Evolutionary conservation across 2,888 invertebrate species (phyloP).

Genomic region (Nasonovia ribisnigri): DNA sequence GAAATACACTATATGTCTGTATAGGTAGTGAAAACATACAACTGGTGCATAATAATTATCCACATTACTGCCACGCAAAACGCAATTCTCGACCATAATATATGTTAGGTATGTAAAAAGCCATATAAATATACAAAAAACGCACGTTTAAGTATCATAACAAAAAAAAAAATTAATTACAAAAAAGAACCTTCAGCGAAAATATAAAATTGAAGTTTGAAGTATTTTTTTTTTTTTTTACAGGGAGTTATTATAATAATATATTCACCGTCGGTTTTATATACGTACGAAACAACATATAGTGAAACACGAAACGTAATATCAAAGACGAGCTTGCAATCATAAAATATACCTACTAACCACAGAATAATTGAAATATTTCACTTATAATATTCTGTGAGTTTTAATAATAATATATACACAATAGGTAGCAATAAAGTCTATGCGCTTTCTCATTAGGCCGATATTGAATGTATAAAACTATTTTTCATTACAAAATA

Average conservation of each 20-base stretch:
- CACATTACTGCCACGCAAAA: not conserved
- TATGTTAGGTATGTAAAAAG: conserved; percentile 9
- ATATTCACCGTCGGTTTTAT: not conserved
- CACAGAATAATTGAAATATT: not conserved
- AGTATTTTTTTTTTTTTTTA: conserved; percentile 15
- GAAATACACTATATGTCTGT: not conserved
- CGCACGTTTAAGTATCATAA: not conserved
- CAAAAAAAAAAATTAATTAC: conserved; percentile 18
- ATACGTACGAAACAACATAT: not conserved
- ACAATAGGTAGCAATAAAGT: not conserved
- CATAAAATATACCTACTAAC: not conserved
- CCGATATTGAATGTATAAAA: not conserved
- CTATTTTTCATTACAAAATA: not conserved
- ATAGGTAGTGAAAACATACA: not conserved
- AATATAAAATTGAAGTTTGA: conserved; percentile 17
- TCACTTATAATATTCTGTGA: not conserved
- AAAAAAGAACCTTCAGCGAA: not conserved
- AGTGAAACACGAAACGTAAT: not conserved
- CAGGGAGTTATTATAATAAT: not conserved
- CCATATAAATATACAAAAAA: conserved; percentile 21
- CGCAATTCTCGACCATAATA: conserved; percentile 28
- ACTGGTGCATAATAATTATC: conserved; percentile 34
- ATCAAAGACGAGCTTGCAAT: not conserved
- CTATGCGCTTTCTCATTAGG: not conserved
- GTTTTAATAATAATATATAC: not conserved